Conservation (phyloP, 2,113 vertebrate species). For the Onychostoma macrolepis region DNA sequence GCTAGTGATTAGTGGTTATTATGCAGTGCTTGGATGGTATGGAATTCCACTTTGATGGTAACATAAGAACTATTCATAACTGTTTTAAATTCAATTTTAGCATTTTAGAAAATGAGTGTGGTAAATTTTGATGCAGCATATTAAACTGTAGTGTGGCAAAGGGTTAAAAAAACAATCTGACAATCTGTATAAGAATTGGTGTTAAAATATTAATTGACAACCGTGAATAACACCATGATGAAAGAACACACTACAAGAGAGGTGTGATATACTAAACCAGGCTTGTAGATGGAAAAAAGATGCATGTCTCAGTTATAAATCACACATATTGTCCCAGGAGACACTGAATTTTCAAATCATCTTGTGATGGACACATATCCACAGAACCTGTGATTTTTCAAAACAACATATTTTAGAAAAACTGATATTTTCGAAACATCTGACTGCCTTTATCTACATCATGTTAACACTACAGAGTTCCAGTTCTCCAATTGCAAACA, state of each 20-base stretch:
- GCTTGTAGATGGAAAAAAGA: not conserved
- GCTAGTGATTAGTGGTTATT: not conserved
- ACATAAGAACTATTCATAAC: not conserved
- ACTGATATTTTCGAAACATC: not conserved
- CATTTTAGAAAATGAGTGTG: not conserved
- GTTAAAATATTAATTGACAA: not conserved
- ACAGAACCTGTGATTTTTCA: constrained; percentile 10
- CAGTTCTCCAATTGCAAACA: not conserved
- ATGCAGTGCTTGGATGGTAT: not conserved
- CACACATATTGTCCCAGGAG: not conserved
- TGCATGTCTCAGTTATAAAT: not conserved
- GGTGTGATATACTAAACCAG: not conserved
- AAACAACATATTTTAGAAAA: not conserved
- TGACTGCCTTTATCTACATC: not conserved
- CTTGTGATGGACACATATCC: not conserved
- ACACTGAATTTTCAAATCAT: not conserved
- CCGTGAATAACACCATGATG: not conserved
- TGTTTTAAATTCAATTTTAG: not conserved
- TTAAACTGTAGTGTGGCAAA: not conserved
- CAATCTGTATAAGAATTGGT: not conserved
- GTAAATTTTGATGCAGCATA: not conserved
- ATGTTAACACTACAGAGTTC: not conserved
- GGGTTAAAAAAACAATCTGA: not conserved
- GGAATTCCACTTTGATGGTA: not conserved
- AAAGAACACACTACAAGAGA: not conserved